A percentile compares a stretch with the other conserved stretches of the same genome.
These are phyloP conservation scores for Etheostoma perlongum DNA, from an alignment of 2,797 vertebrate species.

Conservation along the genomic window DNA sequence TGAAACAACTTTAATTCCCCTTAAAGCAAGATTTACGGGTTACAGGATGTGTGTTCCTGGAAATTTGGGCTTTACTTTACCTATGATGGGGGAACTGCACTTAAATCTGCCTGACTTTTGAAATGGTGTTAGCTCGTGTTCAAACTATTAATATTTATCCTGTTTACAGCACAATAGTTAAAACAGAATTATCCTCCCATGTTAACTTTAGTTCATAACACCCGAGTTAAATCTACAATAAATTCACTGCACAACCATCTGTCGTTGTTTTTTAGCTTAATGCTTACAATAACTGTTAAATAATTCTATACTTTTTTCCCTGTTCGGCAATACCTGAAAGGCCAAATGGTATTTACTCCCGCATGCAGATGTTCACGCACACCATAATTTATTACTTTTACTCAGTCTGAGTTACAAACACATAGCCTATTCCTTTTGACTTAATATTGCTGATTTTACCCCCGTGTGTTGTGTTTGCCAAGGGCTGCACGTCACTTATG, in stretches of 20 bases:
- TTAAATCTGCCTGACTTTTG: no score
- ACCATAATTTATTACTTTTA: accelerated
- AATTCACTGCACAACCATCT: background rate
- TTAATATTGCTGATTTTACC: accelerated
- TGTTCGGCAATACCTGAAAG: background rate
- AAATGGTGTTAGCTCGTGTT: no score
- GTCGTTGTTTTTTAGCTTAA: background rate
- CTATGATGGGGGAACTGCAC: no score
- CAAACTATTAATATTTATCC: no score
- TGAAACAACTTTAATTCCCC: no score
- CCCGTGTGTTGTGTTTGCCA: background rate
- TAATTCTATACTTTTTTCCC: background rate
- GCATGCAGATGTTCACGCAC: constrained; percentile 22
- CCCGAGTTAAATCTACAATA: background rate
- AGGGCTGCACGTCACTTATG: background rate
- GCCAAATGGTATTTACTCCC: background rate
- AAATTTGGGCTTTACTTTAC: no score
- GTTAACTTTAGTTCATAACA: background rate
- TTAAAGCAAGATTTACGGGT: no score
- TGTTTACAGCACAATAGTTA: no score
- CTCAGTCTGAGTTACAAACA: constrained; percentile 3
- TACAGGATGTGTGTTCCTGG: background rate
- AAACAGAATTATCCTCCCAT: background rate
- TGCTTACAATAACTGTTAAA: background rate
- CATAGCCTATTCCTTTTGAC: background rate